Conservation (phyloP, 2,797 vertebrate genomes). For the Anguilla obscura region DNA sequence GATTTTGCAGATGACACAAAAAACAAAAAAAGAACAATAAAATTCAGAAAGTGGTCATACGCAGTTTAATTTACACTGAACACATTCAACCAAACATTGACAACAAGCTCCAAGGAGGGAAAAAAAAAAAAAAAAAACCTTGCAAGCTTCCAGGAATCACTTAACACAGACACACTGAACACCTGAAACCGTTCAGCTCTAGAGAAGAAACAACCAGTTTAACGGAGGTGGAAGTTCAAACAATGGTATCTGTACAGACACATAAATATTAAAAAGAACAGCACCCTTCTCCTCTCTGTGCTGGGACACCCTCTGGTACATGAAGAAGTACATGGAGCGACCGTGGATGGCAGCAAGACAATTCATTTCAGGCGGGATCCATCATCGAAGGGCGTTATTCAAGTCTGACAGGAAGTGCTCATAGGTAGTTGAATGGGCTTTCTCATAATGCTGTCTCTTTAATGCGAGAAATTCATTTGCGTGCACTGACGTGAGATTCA, state of each 20-base stretch:
- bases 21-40: slow-evolving; percentile 69
- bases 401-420: slow-evolving; percentile 90
- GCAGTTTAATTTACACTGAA: slow-evolving; percentile 78
- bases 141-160: slow-evolving; percentile 56
- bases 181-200: slow-evolving; percentile 51
- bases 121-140: slow-evolving; percentile 52
- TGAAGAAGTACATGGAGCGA: slow-evolving; percentile 34
- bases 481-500: slow-evolving; percentile 39
- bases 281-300: slow-evolving; percentile 69
- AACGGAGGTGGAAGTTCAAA: slow-evolving; percentile 83
- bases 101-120: slow-evolving; percentile 23
- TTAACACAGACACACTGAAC: slow-evolving; percentile 49
- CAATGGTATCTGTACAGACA: slow-evolving; percentile 80
- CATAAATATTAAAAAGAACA: slow-evolving; percentile 58
- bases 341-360: slow-evolving; percentile 33
- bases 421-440: slow-evolving; percentile 52
- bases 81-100: slow-evolving; percentile 78
- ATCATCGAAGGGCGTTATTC: slow-evolving; percentile 62
- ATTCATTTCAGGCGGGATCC: slow-evolving; percentile 8
- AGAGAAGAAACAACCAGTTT: slow-evolving; percentile 64
- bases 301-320: slow-evolving; percentile 55
- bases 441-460: slow-evolving; percentile 36
- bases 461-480: slow-evolving; percentile 44
- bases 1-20: slow-evolving; percentile 77
- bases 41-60: slow-evolving; percentile 78